A percentile compares a stretch with the other conserved stretches of the same genome.
Evolutionary conservation across 2,113 vertebrate species (phyloP).

Genomic region (Lontra canadensis): DNA sequence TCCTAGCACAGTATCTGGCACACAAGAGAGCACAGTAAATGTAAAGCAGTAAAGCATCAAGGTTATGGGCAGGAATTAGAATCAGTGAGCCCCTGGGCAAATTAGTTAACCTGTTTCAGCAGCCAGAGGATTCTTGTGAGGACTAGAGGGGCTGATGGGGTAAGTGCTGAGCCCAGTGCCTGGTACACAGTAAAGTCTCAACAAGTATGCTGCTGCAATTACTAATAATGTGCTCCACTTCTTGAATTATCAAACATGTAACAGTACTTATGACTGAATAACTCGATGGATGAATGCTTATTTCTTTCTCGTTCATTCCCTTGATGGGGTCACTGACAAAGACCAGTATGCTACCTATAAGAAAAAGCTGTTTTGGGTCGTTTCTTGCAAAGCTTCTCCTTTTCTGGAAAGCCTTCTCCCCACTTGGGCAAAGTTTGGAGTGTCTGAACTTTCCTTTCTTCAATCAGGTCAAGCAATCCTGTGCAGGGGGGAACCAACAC

Average conservation of each 20-base stretch:
- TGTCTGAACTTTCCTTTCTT: constrained; percentile 70
- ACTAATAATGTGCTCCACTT: background rate
- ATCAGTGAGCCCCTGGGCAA: background rate
- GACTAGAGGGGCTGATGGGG: background rate
- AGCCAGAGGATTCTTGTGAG: background rate
- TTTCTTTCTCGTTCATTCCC: background rate
- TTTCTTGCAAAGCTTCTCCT: background rate
- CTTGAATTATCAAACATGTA: background rate
- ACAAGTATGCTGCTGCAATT: background rate
- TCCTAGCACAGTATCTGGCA: background rate
- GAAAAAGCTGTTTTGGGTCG: background rate
- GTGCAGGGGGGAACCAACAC: constrained; percentile 71
- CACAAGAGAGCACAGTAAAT: background rate
- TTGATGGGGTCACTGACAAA: background rate
- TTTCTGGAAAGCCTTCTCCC: constrained; percentile 36
- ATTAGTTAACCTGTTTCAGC: background rate
- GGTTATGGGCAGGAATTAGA: background rate
- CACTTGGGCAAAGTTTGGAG: constrained; percentile 61
- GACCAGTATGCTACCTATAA: background rate
- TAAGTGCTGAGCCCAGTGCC: background rate
- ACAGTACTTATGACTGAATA: background rate
- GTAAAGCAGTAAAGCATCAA: background rate
- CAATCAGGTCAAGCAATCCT: constrained; percentile 78
- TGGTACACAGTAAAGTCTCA: background rate
- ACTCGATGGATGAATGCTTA: background rate